These are phyloP conservation scores for Volucella bombylans DNA, from an alignment of 2,888 invertebrate genomes.

Conservation along the genomic window DNA sequence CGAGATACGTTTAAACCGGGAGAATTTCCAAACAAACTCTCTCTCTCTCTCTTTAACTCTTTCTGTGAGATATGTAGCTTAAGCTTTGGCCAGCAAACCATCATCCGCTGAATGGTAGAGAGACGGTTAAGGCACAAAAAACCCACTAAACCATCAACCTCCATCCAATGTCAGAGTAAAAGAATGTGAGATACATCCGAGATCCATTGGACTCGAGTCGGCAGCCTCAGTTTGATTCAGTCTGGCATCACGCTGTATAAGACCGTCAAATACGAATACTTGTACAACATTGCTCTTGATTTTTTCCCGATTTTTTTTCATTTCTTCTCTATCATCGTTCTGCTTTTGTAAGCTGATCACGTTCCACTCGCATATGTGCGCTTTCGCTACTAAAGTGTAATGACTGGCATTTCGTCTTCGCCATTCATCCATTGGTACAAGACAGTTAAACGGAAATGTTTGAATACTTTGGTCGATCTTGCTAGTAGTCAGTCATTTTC, in stretches of 20 bases:
- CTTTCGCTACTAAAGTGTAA: constrained; percentile 69
- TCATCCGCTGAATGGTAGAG: constrained; percentile 12
- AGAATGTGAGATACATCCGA: constrained; percentile 64
- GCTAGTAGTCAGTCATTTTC: constrained; percentile 3
- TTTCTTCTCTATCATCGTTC: constrained; percentile 30
- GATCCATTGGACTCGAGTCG: not conserved
- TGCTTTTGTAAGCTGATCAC: constrained; percentile 63
- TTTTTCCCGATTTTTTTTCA: constrained; percentile 49
- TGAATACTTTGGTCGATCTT: constrained; percentile 65
- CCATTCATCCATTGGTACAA: constrained; percentile 49
- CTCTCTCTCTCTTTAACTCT: constrained; percentile 1
- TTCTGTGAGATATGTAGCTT: constrained; percentile 5
- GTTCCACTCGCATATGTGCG: constrained; percentile 68
- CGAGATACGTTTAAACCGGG: not conserved
- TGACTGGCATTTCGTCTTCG: constrained; percentile 68
- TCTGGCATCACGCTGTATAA: constrained; percentile 51
- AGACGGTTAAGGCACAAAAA: constrained; percentile 37
- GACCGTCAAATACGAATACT: no score
- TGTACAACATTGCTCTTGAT: constrained; percentile 35
- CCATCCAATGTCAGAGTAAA: constrained; percentile 61
- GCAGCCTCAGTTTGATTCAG: constrained; percentile 58
- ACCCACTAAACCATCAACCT: constrained; percentile 64
- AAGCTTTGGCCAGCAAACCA: not conserved
- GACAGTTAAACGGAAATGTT: constrained; percentile 69
- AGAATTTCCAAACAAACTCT: constrained; percentile 1